These are phyloP conservation scores for Antrozous pallidus DNA, from an alignment of 2,797 vertebrate species.

Conservation along the genomic window DNA sequence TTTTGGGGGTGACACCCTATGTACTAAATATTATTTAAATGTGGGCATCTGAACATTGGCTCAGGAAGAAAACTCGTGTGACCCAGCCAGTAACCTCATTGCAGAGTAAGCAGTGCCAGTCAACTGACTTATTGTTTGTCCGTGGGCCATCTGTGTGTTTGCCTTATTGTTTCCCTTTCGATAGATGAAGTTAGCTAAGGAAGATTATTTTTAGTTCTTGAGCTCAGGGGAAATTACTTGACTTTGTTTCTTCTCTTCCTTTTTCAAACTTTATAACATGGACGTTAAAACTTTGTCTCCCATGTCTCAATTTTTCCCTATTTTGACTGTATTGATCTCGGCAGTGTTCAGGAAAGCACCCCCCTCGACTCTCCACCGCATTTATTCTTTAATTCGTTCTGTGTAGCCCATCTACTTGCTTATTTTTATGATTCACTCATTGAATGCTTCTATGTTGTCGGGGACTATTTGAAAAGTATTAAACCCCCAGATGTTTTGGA, in stretches of 20 bases:
- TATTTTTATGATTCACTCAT: constrained; percentile 15
- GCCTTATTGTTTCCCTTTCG: background rate
- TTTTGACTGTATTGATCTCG: background rate
- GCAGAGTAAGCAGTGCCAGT: background rate
- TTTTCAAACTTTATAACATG: background rate
- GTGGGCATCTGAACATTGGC: background rate
- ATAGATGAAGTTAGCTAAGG: background rate
- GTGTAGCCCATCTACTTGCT: background rate
- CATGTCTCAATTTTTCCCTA: too few relatives aligned
- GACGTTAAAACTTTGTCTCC: background rate
- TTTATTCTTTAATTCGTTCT: background rate
- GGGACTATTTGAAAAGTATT: background rate
- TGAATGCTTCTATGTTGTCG: background rate
- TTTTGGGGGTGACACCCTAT: background rate
- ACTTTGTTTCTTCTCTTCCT: background rate
- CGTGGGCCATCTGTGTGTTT: background rate
- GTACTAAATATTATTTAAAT: background rate
- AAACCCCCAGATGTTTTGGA: background rate
- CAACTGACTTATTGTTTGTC: background rate
- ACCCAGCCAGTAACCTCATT: background rate
- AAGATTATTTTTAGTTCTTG: background rate
- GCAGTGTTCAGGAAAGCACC: background rate
- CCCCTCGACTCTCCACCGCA: background rate
- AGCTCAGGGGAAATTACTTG: background rate
- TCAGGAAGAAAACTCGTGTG: background rate